Conservation (phyloP, 2,888 invertebrate genomes). For the Oxytorus armatus region DNA sequence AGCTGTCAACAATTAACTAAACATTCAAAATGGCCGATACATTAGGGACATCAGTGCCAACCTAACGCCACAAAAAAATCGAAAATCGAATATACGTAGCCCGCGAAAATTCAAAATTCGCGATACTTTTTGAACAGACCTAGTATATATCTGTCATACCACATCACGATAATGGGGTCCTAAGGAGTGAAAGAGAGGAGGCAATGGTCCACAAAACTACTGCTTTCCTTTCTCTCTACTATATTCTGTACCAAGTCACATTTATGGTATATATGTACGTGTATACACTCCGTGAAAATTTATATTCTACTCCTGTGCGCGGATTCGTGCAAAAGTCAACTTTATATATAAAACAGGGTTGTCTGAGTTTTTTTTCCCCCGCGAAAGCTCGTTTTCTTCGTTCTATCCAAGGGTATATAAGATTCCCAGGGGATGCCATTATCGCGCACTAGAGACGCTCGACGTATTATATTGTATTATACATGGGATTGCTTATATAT, state of each 20-base stretch:
- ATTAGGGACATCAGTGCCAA: too few relatives aligned
- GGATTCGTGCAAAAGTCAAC: conserved; percentile 45
- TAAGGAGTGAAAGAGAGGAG: conserved; percentile 18
- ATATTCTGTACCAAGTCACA: too few relatives aligned
- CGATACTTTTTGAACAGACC: too few relatives aligned
- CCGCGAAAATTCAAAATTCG: too few relatives aligned
- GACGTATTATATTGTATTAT: conserved; percentile 16
- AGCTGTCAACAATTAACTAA: too few relatives aligned
- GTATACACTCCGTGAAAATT: conserved; percentile 26
- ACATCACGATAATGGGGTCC: conserved; percentile 55
- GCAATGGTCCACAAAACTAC: conserved; percentile 20
- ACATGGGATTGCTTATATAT: conserved; percentile 1
- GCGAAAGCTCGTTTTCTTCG: conserved; percentile 25
- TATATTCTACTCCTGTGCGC: conserved; percentile 51
- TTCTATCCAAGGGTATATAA: background rate
- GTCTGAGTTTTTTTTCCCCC: background rate
- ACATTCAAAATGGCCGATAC: too few relatives aligned
- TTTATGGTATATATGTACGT: conserved; percentile 23
- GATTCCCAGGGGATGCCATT: conserved; percentile 54
- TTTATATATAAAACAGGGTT: conserved; percentile 9
- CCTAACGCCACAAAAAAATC: too few relatives aligned
- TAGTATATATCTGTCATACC: too few relatives aligned
- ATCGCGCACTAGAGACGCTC: conserved; percentile 46
- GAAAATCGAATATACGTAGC: too few relatives aligned
- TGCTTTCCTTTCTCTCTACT: conserved; percentile 14